Conservation (phyloP, 2,113 vertebrate species). For the Myocastor coypus region DNA sequence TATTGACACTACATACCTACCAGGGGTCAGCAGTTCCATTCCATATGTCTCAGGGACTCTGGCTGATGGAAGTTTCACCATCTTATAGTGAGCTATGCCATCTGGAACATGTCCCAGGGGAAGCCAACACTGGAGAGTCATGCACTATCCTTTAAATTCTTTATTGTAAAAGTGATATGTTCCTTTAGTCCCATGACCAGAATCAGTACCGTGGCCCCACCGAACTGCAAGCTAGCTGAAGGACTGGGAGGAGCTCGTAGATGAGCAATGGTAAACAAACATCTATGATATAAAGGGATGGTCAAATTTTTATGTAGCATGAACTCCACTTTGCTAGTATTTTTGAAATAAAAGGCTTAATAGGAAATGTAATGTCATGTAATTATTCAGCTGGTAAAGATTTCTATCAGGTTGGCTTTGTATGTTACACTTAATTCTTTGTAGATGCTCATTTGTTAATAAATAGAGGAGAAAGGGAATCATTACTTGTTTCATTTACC, state of each 20-base stretch:
- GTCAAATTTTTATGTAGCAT: background rate
- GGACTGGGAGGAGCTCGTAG: background rate
- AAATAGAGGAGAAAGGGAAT: background rate
- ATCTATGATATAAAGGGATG: background rate
- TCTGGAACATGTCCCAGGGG: background rate
- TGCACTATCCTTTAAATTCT: background rate
- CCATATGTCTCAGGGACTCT: background rate
- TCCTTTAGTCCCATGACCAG: constrained; percentile 28
- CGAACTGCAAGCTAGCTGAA: background rate
- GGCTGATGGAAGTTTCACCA: background rate
- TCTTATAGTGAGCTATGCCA: background rate
- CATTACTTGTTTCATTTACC: constrained; percentile 58
- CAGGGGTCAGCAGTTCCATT: background rate
- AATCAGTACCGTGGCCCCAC: background rate
- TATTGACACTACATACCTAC: background rate
- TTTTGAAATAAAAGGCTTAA: constrained; percentile 56
- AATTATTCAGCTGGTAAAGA: constrained; percentile 44
- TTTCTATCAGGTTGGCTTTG: constrained; percentile 51
- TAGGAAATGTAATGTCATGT: constrained; percentile 56
- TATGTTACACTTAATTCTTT: constrained; percentile 46
- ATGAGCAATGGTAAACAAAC: background rate
- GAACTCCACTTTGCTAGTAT: constrained; percentile 18
- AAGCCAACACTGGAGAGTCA: background rate
- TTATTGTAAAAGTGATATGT: background rate
- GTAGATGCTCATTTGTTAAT: constrained; percentile 63